A percentile compares a stretch with the other conserved stretches of the same genome.
Evolutionary conservation across 2,888 invertebrate species (phyloP).

Genomic region (Pseudeuparius sepicola): DNA sequence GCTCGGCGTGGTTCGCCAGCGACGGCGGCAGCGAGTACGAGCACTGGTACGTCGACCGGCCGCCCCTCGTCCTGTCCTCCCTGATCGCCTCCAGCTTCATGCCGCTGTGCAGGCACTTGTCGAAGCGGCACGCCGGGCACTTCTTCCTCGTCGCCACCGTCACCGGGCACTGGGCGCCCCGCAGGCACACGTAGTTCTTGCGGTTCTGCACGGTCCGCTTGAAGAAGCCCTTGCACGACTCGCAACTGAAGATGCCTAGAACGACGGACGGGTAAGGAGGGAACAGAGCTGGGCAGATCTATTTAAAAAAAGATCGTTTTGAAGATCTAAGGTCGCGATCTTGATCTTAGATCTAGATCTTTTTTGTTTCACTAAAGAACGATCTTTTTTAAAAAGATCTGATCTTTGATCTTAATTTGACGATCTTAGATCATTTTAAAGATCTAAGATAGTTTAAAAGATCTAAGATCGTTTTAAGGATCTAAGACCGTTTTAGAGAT

Average conservation of each 20-base stretch:
- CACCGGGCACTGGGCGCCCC: conserved; percentile 86
- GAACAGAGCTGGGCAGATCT: no score
- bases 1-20: conserved; percentile 41
- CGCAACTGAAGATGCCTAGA: conserved; percentile 95
- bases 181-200: conserved; percentile 88
- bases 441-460: no score
- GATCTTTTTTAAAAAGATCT: no score
- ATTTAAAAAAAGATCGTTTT: no score
- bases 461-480: no score
- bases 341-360: no score
- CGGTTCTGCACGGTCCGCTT: conserved; percentile 94
- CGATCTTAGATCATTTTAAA: no score
- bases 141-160: conserved; percentile 91
- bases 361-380: no score
- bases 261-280: no score
- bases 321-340: no score
- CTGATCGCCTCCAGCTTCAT: conserved; percentile 97
- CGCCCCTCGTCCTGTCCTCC: conserved; percentile 90
- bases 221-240: conserved; percentile 97
- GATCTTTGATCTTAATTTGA: no score
- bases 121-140: conserved; percentile 93
- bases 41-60: conserved; percentile 91
- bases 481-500: no score
- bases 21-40: conserved; percentile 78
- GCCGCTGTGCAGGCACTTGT: conserved; percentile 89